Evolutionary conservation across 2,888 invertebrate genomes (phyloP), one percentile per base, ranked within the genome.

Genomic region (Erebia aethiops): DNA sequence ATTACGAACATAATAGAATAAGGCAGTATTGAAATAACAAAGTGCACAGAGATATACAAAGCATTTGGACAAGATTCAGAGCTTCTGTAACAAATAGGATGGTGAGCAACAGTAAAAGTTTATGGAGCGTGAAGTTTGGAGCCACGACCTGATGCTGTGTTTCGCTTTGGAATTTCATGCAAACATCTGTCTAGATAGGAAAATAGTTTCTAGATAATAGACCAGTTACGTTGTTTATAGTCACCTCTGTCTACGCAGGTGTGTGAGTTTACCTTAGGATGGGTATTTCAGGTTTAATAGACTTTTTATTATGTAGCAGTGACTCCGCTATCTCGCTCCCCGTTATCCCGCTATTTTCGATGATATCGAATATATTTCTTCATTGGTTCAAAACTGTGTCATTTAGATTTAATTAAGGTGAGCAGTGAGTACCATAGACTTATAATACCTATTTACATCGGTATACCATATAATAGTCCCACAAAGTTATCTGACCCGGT

Each of bases 51-150:
- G 18, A 54, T 18, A n/a, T 58, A 26, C 35, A 2, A 41, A 60
- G 11, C 11, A 60, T 60, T 60, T 43, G 10, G 5, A 60, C 41
- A 41, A 60, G 16, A 60, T 60, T 41, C 60, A 60, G 60, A 60
- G 14, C n/a, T 43, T 43, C 16, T 41, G 60, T n/a, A 60, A 16
- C 60, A 60, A 60, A 60, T 60, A 41, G 35, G 41, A 41, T 10
- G 41, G n/a, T 57, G 8, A 35, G 35, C 41, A 43, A 43, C 16
- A n/a, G 16, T 60, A 41, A 60, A 60, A 60, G 60, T 60, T 60
- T 60, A 60, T 60, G 41, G 60, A 60, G 60, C 60, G 60, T 60
- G 41, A 16, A 43, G 60, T 43, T n/a, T 43, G 35, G n/a, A 43
- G 60, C 60, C 16, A 43, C 43, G 10, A 58, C 16, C 60, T 43